A percentile compares a stretch with the other conserved stretches of the same genome.
These are phyloP conservation scores for Myrmecobius fasciatus DNA, from an alignment of 2,113 vertebrate species.

Conservation along the genomic window DNA sequence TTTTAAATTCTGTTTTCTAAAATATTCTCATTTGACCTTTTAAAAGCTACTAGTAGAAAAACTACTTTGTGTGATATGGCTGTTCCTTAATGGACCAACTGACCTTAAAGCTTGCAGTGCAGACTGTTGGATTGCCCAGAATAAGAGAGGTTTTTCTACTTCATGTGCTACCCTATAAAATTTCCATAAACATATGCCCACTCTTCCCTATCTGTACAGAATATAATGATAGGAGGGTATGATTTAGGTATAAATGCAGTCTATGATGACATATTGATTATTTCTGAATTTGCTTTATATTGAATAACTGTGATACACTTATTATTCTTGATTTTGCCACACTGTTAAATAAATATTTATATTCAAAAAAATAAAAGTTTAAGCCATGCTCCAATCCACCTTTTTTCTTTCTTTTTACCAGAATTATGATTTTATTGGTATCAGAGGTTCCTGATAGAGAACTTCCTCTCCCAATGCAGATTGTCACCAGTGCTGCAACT, in stretches of 20 bases:
- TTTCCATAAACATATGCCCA: background rate
- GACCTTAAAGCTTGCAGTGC: background rate
- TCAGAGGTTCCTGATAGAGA: background rate
- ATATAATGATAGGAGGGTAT: background rate
- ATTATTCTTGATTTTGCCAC: background rate
- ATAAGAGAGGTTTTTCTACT: background rate
- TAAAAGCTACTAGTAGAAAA: slow-evolving; percentile 5
- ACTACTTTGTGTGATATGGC: background rate
- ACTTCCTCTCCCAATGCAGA: background rate
- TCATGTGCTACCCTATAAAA: background rate
- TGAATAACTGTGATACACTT: background rate
- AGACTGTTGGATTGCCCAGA: background rate
- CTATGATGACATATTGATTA: background rate
- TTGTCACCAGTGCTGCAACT: background rate
- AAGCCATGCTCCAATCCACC: no score
- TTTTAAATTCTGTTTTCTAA: background rate
- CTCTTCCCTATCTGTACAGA: background rate
- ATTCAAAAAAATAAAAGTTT: background rate
- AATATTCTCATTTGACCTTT: background rate
- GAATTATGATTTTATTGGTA: background rate
- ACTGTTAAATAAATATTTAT: background rate
- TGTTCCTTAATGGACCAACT: background rate
- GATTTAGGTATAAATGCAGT: background rate
- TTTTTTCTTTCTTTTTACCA: background rate
- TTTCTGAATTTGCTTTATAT: background rate